Percentiles rank a stretch among this genome's conserved stretches.
Evolutionary conservation across 2,888 invertebrate species (phyloP).

Genomic region (Dryomyza anilis): DNA sequence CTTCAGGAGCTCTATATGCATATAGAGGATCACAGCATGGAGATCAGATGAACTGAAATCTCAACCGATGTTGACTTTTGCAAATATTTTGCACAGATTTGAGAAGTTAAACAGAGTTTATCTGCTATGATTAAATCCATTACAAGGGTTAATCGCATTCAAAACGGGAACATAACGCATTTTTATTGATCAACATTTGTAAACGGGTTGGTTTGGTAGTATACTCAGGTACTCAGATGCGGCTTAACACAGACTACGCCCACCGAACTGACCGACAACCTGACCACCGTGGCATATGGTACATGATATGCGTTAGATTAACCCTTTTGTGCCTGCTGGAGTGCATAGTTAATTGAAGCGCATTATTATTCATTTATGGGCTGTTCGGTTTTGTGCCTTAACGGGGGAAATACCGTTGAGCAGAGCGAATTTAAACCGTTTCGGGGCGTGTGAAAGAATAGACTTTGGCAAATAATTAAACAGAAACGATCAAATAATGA

Average conservation of each 20-base stretch:
- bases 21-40: no score
- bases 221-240: constrained; percentile 32
- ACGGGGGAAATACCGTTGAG: constrained; percentile 35
- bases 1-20: no score
- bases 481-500: constrained; percentile 23
- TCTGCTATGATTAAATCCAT: constrained; percentile 49
- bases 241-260: constrained; percentile 46
- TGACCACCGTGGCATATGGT: neutral
- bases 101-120: constrained; percentile 41
- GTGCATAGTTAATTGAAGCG: constrained; percentile 47
- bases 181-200: constrained; percentile 61
- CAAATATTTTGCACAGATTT: constrained; percentile 54
- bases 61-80: constrained; percentile 45
- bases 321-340: constrained; percentile 32
- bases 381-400: constrained; percentile 34
- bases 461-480: constrained; percentile 27
- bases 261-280: constrained; percentile 16
- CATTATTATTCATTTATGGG: constrained; percentile 55
- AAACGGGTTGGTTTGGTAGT: constrained; percentile 44
- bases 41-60: no score
- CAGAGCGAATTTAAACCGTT: neutral
- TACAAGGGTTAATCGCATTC: constrained; percentile 57
- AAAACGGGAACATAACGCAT: constrained; percentile 34
- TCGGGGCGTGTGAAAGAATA: constrained; percentile 20
- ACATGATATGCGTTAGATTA: neutral